Percentiles rank a stretch among this genome's conserved stretches.
These are phyloP conservation scores for Coilia nasus DNA, from an alignment of 2,797 vertebrate species.

Conservation along the genomic window DNA sequence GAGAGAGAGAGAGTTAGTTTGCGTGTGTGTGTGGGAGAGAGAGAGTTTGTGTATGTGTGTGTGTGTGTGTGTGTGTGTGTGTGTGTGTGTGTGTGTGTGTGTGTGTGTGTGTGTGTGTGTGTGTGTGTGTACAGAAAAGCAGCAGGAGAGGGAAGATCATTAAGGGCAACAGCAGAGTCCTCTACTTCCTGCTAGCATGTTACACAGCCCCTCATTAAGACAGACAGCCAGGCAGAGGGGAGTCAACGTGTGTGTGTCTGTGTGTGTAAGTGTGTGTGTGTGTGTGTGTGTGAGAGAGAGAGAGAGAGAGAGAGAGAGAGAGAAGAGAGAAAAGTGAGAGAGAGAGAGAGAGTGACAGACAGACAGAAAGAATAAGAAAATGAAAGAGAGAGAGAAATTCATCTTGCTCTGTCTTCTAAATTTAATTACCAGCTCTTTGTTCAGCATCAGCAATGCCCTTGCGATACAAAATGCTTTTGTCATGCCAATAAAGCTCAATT, in stretches of 20 bases:
- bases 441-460: background rate
- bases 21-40: constrained; percentile 19
- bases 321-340: background rate
- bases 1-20: background rate
- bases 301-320: no score
- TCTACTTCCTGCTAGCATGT: constrained; percentile 38
- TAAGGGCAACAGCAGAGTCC: constrained; percentile 32
- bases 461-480: constrained; percentile 14
- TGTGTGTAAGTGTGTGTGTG: no score
- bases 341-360: background rate
- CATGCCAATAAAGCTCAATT: background rate
- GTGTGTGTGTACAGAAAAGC: background rate
- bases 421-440: constrained; percentile 58
- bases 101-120: background rate
- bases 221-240: background rate
- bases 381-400: background rate
- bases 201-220: constrained; percentile 37
- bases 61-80: constrained; percentile 28
- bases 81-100: constrained; percentile 23
- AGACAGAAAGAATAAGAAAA: background rate
- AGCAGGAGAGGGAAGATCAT: constrained; percentile 38
- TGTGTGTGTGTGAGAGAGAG: no score
- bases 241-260: background rate
- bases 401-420: background rate
- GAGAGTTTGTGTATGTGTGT: background rate